Evolutionary conservation across 2,888 invertebrate species (phyloP).

Genomic region (Epiperipatus broadwayi): DNA sequence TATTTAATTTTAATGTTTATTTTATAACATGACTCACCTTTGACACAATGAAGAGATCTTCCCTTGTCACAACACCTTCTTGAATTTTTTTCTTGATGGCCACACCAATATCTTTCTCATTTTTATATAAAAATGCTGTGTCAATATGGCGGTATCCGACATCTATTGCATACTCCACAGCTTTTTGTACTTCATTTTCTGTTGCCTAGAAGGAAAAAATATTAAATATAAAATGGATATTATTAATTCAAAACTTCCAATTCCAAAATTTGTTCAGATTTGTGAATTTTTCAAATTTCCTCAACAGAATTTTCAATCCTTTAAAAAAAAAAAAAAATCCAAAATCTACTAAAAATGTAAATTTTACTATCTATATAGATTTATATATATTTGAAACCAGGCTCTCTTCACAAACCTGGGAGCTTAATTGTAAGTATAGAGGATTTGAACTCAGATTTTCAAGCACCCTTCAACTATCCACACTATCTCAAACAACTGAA

Average conservation of each 20-base stretch:
- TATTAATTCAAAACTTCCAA: background rate
- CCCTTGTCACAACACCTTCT: conserved; percentile 44
- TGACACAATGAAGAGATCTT: conserved; percentile 63
- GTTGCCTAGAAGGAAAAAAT: conserved; percentile 21
- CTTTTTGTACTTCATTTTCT: conserved; percentile 41
- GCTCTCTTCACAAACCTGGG: no score
- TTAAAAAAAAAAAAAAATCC: no score
- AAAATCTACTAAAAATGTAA: no score
- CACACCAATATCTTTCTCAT: conserved; percentile 52
- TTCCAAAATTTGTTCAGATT: no score
- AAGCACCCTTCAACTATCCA: no score
- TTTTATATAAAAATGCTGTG: conserved; percentile 53
- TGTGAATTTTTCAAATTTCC: background rate
- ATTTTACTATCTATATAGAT: no score
- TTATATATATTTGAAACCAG: no score
- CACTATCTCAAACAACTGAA: no score
- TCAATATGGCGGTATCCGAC: conserved; percentile 67
- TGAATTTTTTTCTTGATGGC: conserved; percentile 50
- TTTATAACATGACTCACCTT: conserved; percentile 37
- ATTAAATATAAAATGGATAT: background rate
- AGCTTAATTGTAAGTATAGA: no score
- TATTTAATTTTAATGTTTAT: conserved; percentile 9
- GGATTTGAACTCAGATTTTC: no score
- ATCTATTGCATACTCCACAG: conserved; percentile 47
- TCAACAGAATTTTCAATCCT: no score